Evolutionary conservation across 2,888 invertebrate species (phyloP), one percentile per base, ranked within the genome.

Genomic region (Catocala sponsa): DNA sequence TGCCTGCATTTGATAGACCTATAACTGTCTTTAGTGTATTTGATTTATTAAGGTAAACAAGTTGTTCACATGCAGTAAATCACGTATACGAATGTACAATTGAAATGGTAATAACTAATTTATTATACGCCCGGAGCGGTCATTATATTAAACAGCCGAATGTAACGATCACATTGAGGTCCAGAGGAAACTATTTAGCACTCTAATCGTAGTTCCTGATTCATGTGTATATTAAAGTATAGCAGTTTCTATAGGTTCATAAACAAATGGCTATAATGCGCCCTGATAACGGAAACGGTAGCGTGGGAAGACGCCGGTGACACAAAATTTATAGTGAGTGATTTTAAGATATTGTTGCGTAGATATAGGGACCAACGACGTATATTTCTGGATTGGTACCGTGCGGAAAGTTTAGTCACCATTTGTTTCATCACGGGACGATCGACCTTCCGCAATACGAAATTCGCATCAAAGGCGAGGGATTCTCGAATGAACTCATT

Each of bases 311-410:
- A 56, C 53, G 65, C 59, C 46, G 74, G 74, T 76, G 82, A 83
- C 80, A 80, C 74, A 78, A 74, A 82, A 81, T 80, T 78, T 78
- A 79, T 75, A 78, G 68, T 65, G 59, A 66, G 67, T 66, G 65
- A 57, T 58, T 50, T 49, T 41, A 46, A 69, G 68, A 74, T 70
- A 79, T 72, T 74, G 71, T 80, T 78, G 73, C 75, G 80, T 72
- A 78, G 76, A 74, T 68, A 79, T 83, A 82, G 87, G 89, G 87
- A 88, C 84, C 84, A 85, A 81, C 85, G 83, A 79, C 67, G 85
- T 81, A 81, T 94, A 94, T 94, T 94, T 93, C 86, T 88, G 92
- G 94, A 93, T 93, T 94, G 86, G 94, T 93, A 93, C 90, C 92
- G 94, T 93, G 94, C 88, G 94, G 90, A 93, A 93, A 89, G 86